Conservation (phyloP, 2,113 vertebrate genomes). For the Cephalopterus ornatus region DNA sequence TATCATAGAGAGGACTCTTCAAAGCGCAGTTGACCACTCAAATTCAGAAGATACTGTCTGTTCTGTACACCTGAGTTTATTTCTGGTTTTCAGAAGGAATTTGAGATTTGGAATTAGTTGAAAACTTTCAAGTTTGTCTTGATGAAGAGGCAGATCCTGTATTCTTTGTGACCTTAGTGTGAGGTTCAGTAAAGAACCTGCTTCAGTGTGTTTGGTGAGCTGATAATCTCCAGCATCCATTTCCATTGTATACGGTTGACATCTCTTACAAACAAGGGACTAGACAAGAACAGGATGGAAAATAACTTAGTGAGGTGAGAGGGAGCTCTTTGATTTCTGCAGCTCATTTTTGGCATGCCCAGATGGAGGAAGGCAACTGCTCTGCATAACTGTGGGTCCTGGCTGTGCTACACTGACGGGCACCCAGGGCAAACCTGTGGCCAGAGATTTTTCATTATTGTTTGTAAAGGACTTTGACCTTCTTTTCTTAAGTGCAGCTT, state of each 20-base stretch:
- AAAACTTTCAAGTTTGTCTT: background rate
- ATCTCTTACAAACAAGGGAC: background rate
- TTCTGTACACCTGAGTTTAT: background rate
- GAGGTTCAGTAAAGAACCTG: background rate
- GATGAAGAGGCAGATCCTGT: background rate
- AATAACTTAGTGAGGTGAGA: background rate
- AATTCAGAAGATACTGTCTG: background rate
- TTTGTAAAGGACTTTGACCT: background rate
- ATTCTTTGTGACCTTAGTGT: background rate
- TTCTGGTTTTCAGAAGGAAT: background rate
- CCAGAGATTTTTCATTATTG: background rate
- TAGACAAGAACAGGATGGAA: background rate
- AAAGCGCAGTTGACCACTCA: background rate
- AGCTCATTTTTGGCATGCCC: background rate
- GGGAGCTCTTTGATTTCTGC: background rate
- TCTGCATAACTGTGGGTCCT: background rate
- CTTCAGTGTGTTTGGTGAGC: background rate
- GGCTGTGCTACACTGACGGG: background rate
- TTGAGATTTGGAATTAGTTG: background rate
- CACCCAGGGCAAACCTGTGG: background rate
- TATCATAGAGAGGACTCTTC: background rate
- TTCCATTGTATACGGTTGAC: background rate
- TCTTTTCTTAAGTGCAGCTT: background rate
- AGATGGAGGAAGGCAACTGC: background rate
- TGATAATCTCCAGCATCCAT: background rate